These are phyloP conservation scores for Podotricha telesiphe DNA, from an alignment of 2,888 invertebrate genomes.

Conservation along the genomic window DNA sequence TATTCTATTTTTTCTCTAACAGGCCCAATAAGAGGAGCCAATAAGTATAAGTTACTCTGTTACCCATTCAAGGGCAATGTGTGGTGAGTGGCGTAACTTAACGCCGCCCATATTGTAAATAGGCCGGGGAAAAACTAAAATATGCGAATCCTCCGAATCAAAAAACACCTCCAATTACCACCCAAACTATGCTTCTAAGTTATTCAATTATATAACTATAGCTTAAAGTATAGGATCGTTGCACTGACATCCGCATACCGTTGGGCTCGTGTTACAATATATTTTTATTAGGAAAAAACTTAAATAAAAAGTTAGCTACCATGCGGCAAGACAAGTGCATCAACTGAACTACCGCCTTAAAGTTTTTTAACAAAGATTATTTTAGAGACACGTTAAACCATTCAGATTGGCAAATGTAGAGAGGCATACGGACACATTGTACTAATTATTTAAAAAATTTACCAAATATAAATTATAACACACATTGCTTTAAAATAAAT, in stretches of 20 bases:
- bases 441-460: too few relatives aligned
- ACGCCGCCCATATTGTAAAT: neutral
- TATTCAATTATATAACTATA: slow-evolving; percentile 43
- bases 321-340: slow-evolving; percentile 68
- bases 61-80: neutral
- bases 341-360: slow-evolving; percentile 49
- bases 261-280: slow-evolving; percentile 72
- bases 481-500: too few relatives aligned
- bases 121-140: too few relatives aligned
- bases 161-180: too few relatives aligned
- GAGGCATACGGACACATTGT: too few relatives aligned
- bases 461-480: too few relatives aligned
- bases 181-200: neutral
- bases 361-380: slow-evolving; percentile 52
- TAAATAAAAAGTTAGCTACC: slow-evolving; percentile 66
- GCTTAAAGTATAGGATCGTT: slow-evolving; percentile 46
- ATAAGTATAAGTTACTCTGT: too few relatives aligned
- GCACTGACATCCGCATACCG: slow-evolving; percentile 73
- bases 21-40: too few relatives aligned
- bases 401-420: neutral
- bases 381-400: neutral
- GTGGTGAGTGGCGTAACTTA: neutral
- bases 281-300: slow-evolving; percentile 62
- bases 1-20: too few relatives aligned
- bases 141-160: too few relatives aligned